Conservation (phyloP, 1,140 invertebrate genomes). For the Lepidurus apus region DNA sequence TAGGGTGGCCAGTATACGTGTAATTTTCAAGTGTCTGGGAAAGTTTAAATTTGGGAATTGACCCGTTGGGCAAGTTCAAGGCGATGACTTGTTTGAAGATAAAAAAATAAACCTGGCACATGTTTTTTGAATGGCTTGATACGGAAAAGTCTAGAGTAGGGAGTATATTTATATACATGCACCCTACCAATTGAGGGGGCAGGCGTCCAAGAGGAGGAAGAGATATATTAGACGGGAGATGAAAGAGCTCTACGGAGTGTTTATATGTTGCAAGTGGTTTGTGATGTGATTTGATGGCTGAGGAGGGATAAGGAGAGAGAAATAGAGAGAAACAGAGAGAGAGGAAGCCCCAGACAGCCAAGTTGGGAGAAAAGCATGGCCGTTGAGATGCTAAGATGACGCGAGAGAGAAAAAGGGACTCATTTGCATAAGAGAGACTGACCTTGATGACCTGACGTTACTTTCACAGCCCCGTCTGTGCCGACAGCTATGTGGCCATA, state of each 20-base stretch:
- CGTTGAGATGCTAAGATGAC: background rate
- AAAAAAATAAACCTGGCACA: background rate
- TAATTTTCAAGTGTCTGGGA: background rate
- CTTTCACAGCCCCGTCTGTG: conserved; percentile 12
- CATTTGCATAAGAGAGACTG: conserved; percentile 21
- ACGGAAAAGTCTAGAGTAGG: background rate
- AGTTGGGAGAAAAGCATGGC: background rate
- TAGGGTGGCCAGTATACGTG: background rate
- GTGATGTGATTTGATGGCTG: conserved; percentile 12
- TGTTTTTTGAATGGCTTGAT: background rate
- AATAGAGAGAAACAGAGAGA: background rate
- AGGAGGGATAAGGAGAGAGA: too few species aligned
- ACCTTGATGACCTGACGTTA: conserved; percentile 18
- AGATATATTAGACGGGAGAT: conserved; percentile 4
- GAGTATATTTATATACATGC: background rate
- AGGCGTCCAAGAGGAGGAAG: background rate
- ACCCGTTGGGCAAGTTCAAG: conserved; percentile 3
- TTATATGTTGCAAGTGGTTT: conserved; percentile 5
- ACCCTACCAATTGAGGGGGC: too few species aligned
- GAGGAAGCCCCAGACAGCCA: background rate
- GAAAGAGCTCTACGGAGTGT: conserved; percentile 5
- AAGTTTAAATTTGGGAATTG: background rate
- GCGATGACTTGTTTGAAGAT: background rate
- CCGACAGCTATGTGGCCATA: background rate
- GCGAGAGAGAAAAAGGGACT: background rate